Base-by-base conservation (phyloP, 2,797 vertebrate genomes). In the Mus minutoides region DNA sequence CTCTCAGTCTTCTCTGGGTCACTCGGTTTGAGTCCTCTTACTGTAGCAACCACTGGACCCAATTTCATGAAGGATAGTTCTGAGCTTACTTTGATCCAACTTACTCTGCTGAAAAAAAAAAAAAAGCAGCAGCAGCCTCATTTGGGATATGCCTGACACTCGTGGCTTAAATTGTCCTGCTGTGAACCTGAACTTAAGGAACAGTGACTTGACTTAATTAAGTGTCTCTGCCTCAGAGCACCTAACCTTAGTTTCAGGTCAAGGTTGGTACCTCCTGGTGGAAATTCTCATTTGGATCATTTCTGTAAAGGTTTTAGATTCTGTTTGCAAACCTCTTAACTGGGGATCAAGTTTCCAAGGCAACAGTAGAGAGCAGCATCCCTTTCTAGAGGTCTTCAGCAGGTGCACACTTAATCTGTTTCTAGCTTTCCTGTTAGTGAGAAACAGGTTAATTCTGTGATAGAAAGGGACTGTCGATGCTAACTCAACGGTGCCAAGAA, bases 31-130 rank as follows among this genome's bases (percentile, higher is more conserved):
- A 80, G 3, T 80, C 83, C 87, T 84, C 46, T 91, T 77, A 31
- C 29, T 31, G 8, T 40, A 80, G 83, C 6, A 87, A 75, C 31
- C 49, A 26, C 1, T 60, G 43, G 31, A n/a, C 31, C 13, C 14
- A 54, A 3, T 94, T 87, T 94, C 69, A 21, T 40, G 6, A 54
- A 89, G 37, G 19, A 78, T 34, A 26, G 24, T 58, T 54, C 19
- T 77, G 67, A 37, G 52, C 91, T 88, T 85, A 49, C 73, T 93
- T 58, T 86, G 62, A 86, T 91, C 22, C 80, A 34, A 82, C 6
- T 37, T 87, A 54, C 11, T 14, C 6, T 43, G 71, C 31, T 64
- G 49, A 34, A 14, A 14, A 80, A 92, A 83, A 31, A 12, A 85
- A 92, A 9, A 49, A 49, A 46, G 19, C 49, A 67, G 58, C 34